Evolutionary conservation across 1,140 invertebrate species (phyloP).

Genomic region (Tetragonula clypearis): DNA sequence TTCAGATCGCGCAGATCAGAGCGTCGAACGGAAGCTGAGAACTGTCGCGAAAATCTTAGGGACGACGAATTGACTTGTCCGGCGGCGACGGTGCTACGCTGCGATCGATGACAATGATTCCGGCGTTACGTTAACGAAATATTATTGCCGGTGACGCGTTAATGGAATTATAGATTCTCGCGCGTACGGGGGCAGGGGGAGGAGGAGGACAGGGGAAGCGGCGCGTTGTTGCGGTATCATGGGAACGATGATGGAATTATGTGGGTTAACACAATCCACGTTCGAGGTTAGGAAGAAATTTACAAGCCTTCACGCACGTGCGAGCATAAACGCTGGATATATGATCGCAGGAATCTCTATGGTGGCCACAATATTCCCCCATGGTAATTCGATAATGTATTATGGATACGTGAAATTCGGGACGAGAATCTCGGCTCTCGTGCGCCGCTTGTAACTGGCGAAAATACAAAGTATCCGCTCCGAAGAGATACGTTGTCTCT

Average conservation of each 20-base stretch:
- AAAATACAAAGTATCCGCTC: conserved; percentile 64
- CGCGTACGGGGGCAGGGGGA: neutral
- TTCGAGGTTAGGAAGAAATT: conserved; percentile 66
- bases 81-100: neutral
- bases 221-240: conserved; percentile 59
- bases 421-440: conserved; percentile 59
- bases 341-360: conserved; percentile 58
- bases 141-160: conserved; percentile 29
- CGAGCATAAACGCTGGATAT: conserved; percentile 52
- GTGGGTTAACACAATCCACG: conserved; percentile 65
- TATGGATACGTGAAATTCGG: conserved; percentile 67
- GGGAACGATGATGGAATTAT: conserved; percentile 66
- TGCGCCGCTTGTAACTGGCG: conserved; percentile 28
- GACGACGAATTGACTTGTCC: neutral
- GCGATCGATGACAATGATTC: conserved; percentile 12
- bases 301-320: conserved; percentile 59
- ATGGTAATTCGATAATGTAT: conserved; percentile 71
- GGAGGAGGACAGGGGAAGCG: too few relatives aligned
- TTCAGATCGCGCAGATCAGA: too few relatives aligned
- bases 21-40: too few relatives aligned
- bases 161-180: conserved; percentile 58
- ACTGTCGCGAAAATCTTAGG: too few relatives aligned
- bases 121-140: neutral
- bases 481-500: conserved; percentile 52
- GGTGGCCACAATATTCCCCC: conserved; percentile 66